phyloP scores from a whole-genome alignment of 2,797 vertebrate genomes.

The Anolis apletophallus region DNA sequence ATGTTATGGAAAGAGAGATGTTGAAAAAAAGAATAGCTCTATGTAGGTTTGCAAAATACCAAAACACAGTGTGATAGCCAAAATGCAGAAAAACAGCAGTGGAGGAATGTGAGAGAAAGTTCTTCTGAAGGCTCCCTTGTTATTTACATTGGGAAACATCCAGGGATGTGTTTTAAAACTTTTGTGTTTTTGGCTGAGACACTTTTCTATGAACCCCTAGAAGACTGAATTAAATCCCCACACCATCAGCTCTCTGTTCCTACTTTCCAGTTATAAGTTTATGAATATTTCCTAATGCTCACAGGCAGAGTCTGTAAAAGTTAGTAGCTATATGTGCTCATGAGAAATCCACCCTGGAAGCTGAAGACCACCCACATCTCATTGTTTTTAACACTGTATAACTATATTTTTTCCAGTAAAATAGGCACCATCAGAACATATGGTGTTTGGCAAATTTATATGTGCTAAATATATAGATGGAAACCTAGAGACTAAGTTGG shows the following conservation, averaged over 20 bases:
- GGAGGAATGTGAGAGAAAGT: background rate
- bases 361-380: constrained; percentile 69
- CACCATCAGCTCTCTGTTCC: background rate
- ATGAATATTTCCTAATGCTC: background rate
- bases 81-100: background rate
- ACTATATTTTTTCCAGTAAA: constrained; percentile 59
- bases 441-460: constrained; percentile 70
- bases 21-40: background rate
- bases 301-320: constrained; percentile 25
- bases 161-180: no score
- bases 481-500: constrained; percentile 66
- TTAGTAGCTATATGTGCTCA: constrained; percentile 57
- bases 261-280: constrained; percentile 8
- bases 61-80: background rate
- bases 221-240: constrained; percentile 7
- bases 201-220: background rate
- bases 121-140: background rate
- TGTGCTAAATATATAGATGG: constrained; percentile 65
- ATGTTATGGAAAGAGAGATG: no score
- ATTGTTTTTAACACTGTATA: constrained; percentile 71
- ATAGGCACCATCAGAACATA: constrained; percentile 67
- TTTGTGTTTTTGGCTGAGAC: no score
- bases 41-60: background rate
- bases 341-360: constrained; percentile 62
- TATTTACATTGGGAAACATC: background rate